Conservation (phyloP, 2,888 invertebrate species). For the Acleris holmiana region DNA sequence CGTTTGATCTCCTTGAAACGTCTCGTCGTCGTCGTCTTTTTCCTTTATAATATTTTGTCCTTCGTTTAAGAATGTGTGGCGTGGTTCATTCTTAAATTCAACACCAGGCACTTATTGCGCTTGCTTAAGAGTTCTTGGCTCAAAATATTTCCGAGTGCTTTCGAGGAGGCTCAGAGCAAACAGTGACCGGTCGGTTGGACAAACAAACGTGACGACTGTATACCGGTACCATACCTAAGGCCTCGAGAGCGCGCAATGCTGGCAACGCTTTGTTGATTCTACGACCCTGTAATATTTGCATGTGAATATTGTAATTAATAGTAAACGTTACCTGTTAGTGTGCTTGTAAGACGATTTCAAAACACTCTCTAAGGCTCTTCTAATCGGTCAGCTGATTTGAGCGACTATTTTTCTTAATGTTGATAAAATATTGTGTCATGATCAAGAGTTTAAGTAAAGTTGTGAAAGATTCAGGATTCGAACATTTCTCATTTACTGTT, state of each 20-base stretch:
- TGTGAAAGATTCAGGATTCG: too few species aligned
- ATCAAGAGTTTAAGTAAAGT: too few species aligned
- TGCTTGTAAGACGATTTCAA: constrained; percentile 18
- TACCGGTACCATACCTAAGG: constrained; percentile 50
- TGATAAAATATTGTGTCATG: too few species aligned
- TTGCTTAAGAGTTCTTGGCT: constrained; percentile 64
- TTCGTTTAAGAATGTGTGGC: constrained; percentile 14
- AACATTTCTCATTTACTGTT: too few species aligned
- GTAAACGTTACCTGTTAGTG: constrained; percentile 35
- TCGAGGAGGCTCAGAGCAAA: constrained; percentile 74
- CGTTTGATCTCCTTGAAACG: not conserved
- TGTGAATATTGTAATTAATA: constrained; percentile 71
- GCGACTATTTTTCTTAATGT: too few species aligned
- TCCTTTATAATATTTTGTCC: constrained; percentile 11
- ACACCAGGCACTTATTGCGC: constrained; percentile 46
- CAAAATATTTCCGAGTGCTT: constrained; percentile 77
- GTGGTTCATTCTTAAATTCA: constrained; percentile 38
- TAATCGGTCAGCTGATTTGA: too few species aligned
- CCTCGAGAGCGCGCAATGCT: constrained; percentile 68
- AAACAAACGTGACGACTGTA: constrained; percentile 65
- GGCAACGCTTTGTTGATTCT: constrained; percentile 69
- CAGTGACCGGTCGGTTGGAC: constrained; percentile 78
- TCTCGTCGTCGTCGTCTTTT: too few species aligned
- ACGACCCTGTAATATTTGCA: constrained; percentile 66
- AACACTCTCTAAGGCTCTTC: not conserved